Evolutionary conservation across 2,113 vertebrate species (phyloP).

Genomic region (Hyla sarda): DNA sequence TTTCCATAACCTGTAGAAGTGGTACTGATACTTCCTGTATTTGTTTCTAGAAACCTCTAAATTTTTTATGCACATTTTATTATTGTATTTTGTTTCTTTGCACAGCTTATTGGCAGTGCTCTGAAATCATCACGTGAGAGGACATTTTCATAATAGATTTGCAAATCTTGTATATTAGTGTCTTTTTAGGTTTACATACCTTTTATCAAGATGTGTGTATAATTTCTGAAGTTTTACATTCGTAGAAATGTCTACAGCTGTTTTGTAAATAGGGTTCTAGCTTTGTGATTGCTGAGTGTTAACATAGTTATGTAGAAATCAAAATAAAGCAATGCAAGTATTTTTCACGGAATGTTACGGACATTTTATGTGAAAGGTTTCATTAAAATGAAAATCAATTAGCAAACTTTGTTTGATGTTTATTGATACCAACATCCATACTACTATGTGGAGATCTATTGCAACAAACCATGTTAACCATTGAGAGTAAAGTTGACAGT

Average conservation of each 20-base stretch:
- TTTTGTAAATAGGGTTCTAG: constrained; percentile 16
- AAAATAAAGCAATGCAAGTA: neutral
- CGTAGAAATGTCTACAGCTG: constrained; percentile 1
- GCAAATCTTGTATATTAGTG: constrained; percentile 25
- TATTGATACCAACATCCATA: neutral
- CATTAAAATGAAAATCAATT: neutral
- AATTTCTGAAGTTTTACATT: constrained; percentile 9
- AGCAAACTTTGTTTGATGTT: neutral
- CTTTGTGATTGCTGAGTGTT: constrained; percentile 18
- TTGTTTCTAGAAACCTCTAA: neutral
- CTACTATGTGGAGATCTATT: too few relatives aligned
- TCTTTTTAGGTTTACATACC: neutral
- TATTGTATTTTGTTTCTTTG: constrained; percentile 2
- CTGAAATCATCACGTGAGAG: neutral
- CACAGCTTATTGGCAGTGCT: neutral
- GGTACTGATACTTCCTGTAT: neutral
- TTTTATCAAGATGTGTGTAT: constrained; percentile 4
- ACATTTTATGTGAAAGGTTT: neutral
- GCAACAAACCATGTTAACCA: too few relatives aligned
- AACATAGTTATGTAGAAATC: constrained; percentile 12
- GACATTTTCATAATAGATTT: neutral
- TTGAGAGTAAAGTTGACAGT: too few relatives aligned
- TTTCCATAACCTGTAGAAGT: neutral
- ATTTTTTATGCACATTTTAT: neutral
- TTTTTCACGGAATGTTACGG: neutral